Evolutionary conservation across 2,888 invertebrate genomes (phyloP).

Genomic region (Metacarcinus magister): DNA sequence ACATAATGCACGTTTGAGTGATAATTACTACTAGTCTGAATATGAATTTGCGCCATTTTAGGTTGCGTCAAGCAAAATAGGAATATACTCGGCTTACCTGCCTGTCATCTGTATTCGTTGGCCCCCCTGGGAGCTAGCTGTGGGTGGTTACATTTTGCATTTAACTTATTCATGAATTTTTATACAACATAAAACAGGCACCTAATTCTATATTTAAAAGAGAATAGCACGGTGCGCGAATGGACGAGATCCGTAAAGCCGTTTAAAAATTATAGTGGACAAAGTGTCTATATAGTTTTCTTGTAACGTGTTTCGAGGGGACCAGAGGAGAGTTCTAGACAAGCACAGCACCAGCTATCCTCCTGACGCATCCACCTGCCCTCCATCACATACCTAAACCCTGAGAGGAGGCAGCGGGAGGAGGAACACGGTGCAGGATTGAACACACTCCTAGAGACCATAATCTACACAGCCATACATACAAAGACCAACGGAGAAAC

Average conservation of each 20-base stretch:
- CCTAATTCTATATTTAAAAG: constrained; percentile 39
- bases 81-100: background rate
- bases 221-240: background rate
- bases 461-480: background rate
- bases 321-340: background rate
- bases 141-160: background rate
- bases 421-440: background rate
- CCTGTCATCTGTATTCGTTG: background rate
- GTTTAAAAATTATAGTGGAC: background rate
- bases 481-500: too few species aligned
- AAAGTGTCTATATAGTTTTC: background rate
- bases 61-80: background rate
- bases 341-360: background rate
- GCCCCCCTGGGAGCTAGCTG: background rate
- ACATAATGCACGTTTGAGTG: background rate
- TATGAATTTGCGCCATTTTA: background rate
- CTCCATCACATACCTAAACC: background rate
- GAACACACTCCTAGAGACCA: background rate
- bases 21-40: background rate
- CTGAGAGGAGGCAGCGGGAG: background rate
- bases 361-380: background rate
- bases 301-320: background rate
- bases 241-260: background rate
- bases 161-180: background rate
- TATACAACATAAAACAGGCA: background rate